Evolutionary conservation across 2,888 invertebrate species (phyloP).

Genomic region (Schrankia costaestrigalis): DNA sequence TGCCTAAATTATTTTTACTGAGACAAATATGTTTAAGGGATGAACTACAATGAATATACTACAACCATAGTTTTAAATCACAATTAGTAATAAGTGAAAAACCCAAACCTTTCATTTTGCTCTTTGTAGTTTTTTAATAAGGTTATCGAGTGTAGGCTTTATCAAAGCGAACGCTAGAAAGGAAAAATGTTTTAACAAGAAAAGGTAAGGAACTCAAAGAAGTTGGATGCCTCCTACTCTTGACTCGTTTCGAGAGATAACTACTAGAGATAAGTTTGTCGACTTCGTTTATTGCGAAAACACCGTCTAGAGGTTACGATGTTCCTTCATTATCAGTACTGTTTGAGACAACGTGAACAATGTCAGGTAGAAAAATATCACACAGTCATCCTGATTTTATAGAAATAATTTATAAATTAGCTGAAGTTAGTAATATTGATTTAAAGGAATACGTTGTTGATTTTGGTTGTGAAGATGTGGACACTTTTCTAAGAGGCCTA

Average conservation of each 20-base stretch:
- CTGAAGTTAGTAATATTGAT: slow-evolving; percentile 39
- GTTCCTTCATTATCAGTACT: slow-evolving; percentile 21
- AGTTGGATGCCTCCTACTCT: not conserved
- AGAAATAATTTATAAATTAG: slow-evolving; percentile 48
- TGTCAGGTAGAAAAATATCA: slow-evolving; percentile 58
- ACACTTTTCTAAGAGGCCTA: slow-evolving; percentile 45
- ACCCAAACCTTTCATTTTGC: no score
- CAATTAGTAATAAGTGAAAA: no score
- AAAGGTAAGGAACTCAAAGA: not conserved
- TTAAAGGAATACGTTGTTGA: slow-evolving; percentile 40
- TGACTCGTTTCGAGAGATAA: slow-evolving; percentile 8
- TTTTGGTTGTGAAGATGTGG: slow-evolving; percentile 51
- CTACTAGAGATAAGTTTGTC: slow-evolving; percentile 14
- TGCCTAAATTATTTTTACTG: no score
- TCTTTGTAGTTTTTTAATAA: no score
- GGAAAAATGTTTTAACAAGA: not conserved
- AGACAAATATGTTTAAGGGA: no score
- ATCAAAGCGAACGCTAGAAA: not conserved
- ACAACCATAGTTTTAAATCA: no score
- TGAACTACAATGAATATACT: no score
- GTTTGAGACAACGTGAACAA: slow-evolving; percentile 27
- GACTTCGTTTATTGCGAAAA: slow-evolving; percentile 5
- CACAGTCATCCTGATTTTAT: slow-evolving; percentile 47
- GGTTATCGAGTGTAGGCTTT: no score
- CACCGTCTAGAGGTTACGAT: slow-evolving; percentile 11